Evolutionary conservation across 2,113 vertebrate species (phyloP).

Genomic region (Scolopax mira): DNA sequence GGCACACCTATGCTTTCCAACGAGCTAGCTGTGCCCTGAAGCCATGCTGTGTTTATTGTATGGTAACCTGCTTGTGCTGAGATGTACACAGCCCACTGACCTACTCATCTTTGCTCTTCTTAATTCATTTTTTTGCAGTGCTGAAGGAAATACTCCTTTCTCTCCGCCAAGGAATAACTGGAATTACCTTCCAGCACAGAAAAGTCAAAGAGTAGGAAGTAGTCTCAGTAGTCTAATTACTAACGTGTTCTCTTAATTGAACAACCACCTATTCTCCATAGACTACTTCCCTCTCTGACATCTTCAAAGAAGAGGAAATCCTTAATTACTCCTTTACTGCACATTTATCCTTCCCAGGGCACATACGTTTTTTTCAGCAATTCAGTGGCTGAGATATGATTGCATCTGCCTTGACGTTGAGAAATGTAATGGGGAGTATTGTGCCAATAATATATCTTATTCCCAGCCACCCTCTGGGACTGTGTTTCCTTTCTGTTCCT

Average conservation of each 20-base stretch:
- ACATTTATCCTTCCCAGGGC: background rate
- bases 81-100: background rate
- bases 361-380: background rate
- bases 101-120: background rate
- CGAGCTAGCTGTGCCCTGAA: background rate
- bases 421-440: background rate
- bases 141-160: background rate
- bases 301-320: background rate
- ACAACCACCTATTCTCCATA: background rate
- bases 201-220: background rate
- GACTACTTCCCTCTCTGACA: background rate
- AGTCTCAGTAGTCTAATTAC: background rate
- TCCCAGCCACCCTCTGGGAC: background rate
- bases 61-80: background rate
- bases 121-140: background rate
- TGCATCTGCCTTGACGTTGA: background rate
- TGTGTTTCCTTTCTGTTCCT: background rate
- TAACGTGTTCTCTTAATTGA: background rate
- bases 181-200: background rate
- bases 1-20: background rate
- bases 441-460: background rate
- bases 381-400: background rate
- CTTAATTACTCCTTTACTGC: background rate
- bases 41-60: background rate
- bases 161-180: background rate